Evolutionary conservation across 2,797 vertebrate genomes (phyloP).

Genomic region (Macropus fuliginosus): DNA sequence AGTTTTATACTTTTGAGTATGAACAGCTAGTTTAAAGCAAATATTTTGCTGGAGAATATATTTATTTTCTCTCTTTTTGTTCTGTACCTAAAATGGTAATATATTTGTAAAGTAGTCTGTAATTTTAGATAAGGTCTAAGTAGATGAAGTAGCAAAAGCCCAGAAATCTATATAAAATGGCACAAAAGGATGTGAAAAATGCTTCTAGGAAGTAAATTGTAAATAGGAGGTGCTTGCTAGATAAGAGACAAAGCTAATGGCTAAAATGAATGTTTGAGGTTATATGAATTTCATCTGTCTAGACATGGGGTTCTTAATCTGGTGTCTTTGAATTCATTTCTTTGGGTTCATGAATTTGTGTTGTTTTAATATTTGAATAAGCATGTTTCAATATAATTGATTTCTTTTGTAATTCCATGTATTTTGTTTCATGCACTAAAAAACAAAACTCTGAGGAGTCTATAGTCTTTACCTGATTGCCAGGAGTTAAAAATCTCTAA

Average conservation of each 20-base stretch:
- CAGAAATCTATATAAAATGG: neutral
- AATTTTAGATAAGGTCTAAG: neutral
- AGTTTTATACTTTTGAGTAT: neutral
- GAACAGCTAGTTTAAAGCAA: neutral
- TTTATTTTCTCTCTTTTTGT: neutral
- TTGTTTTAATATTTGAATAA: neutral
- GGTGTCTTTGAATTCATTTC: neutral
- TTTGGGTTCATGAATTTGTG: neutral
- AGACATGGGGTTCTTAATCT: neutral
- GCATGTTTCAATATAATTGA: neutral
- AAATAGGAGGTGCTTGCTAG: neutral
- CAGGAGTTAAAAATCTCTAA: neutral
- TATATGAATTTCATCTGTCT: neutral
- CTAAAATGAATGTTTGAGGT: neutral
- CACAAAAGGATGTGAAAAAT: neutral
- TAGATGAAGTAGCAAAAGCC: neutral
- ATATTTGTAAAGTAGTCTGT: neutral
- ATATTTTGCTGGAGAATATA: neutral
- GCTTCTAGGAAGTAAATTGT: neutral
- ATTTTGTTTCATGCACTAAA: neutral
- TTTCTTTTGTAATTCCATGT: neutral
- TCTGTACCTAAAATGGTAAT: neutral
- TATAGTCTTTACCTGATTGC: neutral
- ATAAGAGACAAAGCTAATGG: neutral
- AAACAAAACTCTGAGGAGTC: neutral